Base-by-base conservation (phyloP, 2,888 invertebrate species). In the Nycteola revayana region DNA sequence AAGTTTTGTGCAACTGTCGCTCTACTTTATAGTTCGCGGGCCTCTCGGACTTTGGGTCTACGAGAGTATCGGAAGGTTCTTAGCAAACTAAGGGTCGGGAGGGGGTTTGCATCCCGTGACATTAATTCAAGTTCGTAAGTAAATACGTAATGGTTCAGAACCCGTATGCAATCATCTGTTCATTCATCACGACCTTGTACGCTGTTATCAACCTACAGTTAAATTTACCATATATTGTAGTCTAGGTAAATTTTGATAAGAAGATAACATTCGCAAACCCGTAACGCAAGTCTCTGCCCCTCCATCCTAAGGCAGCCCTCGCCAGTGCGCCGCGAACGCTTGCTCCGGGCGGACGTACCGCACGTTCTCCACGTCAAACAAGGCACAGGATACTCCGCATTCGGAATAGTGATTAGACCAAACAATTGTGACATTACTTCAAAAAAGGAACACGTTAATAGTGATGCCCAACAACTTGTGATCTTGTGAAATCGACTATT, bases 181-280 rank as follows among this genome's bases (percentile, higher is more conserved):
- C 5, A 14, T 14, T 14, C 14, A 14, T 14, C 14, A 28, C 37
- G 55, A 48, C 61, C 59, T 65, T 65, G 58, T 47, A 42, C 36
- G 41, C 53, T 50, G 58, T 52, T 64, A 67, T 63, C 55, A 60
- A 41, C 32, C 55, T 54, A 56, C 49, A 33, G 58, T 63, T 54
- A 59, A 64, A 62, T 59, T 57, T 49, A 59, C 58, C 61, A 58
- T 66, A 64, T 60, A 63, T 55, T 59, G 43, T n/a, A 56, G 41
- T 27, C 49, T 67, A 64, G 56, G 60, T 63, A 62, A 62, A 66
- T 54, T 54, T 42, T 67, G 74, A 74, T 70, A 74, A 72, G 61
- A 63, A 59, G 70, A 72, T 65, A 66, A 60, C 49, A 49, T 49
- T 47, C 33, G 39, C 43, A 36, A 50, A 54, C 48, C 35, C 46